These are phyloP conservation scores for Strigops habroptila DNA, from an alignment of 2,113 vertebrate species.

Conservation along the genomic window DNA sequence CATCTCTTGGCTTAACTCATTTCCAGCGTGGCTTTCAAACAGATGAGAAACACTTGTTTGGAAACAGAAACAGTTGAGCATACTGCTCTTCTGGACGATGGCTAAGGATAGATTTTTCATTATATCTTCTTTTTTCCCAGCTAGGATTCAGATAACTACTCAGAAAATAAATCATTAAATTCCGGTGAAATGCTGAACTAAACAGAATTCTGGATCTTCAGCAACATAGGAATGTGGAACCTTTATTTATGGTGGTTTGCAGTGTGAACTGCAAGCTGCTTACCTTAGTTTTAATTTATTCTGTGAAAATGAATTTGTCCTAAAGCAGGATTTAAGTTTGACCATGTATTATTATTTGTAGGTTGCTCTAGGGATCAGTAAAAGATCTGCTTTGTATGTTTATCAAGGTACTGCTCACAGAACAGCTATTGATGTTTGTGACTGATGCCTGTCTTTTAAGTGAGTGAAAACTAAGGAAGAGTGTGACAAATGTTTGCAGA, in stretches of 20 bases:
- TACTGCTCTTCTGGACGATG: neutral
- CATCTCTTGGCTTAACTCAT: constrained; percentile 54
- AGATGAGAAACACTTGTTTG: constrained; percentile 60
- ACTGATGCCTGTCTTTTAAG: neutral
- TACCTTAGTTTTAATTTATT: neutral
- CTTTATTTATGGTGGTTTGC: neutral
- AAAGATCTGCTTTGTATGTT: neutral
- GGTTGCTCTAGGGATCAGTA: neutral
- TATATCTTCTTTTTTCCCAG: neutral
- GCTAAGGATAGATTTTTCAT: neutral
- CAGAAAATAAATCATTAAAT: neutral
- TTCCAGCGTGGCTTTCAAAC: constrained; percentile 45
- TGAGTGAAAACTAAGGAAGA: neutral
- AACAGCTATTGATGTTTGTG: neutral
- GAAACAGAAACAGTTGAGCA: neutral
- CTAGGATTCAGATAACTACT: neutral
- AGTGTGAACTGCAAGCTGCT: neutral
- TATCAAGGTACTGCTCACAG: neutral
- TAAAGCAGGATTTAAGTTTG: neutral
- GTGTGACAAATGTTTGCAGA: neutral
- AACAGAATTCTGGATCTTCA: neutral
- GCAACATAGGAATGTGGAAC: neutral
- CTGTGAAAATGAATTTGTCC: neutral
- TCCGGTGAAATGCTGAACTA: neutral
- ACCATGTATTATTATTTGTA: neutral